Percentiles rank a stretch among this genome's conserved stretches.
phyloP scores from a whole-genome alignment of 2,888 invertebrate species.

The Lasioglossum zephyrum region DNA sequence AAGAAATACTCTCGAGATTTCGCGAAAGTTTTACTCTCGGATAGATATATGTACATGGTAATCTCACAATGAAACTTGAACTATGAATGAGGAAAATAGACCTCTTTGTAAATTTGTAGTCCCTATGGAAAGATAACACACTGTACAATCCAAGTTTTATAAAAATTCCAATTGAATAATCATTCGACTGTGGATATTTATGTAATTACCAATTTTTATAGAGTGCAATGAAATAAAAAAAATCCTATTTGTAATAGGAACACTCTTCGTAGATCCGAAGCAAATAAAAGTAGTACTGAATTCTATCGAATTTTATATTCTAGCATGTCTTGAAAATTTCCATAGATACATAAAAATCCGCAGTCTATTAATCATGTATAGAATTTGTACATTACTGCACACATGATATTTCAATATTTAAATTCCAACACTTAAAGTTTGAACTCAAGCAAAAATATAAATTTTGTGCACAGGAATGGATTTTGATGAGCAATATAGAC shows the following conservation, averaged over 20 bases:
- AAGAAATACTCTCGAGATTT: neutral
- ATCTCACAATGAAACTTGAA: neutral
- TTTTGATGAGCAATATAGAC: neutral
- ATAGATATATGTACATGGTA: neutral
- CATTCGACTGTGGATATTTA: too few species aligned
- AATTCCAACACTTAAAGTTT: neutral
- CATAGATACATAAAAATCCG: too few species aligned
- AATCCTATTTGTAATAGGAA: too few species aligned
- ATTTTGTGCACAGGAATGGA: neutral
- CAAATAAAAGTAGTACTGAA: too few species aligned
- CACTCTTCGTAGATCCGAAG: too few species aligned
- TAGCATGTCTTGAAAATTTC: too few species aligned
- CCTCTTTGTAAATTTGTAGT: neutral
- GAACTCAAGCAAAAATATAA: neutral
- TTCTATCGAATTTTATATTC: too few species aligned
- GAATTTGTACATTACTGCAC: neutral
- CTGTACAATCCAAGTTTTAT: neutral
- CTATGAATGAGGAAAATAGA: neutral
- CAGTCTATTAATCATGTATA: neutral
- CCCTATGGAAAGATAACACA: neutral
- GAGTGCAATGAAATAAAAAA: too few species aligned
- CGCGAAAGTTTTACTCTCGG: neutral
- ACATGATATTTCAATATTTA: neutral
- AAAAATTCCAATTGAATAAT: neutral
- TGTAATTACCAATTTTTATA: too few species aligned